These are phyloP conservation scores for Thymallus thymallus DNA, from an alignment of 2,113 vertebrate species.

Conservation along the genomic window DNA sequence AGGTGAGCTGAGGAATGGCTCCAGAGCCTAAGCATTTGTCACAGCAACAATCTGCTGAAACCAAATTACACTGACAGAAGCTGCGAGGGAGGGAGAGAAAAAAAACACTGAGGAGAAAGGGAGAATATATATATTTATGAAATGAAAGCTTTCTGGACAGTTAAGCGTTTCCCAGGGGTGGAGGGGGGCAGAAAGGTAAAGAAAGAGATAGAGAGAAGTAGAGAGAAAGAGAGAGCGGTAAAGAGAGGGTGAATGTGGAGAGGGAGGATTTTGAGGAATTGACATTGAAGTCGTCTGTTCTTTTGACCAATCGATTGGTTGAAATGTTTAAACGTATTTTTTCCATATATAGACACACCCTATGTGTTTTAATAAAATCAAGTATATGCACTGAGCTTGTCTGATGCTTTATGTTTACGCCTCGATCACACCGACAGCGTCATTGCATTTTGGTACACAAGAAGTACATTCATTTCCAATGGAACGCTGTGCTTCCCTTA, in stretches of 20 bases:
- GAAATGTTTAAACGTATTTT: too few species aligned
- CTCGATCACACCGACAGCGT: too few species aligned
- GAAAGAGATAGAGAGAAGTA: neutral
- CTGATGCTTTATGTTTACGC: too few species aligned
- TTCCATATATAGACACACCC: too few species aligned
- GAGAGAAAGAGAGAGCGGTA: neutral
- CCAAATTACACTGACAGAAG: slow-evolving; percentile 47
- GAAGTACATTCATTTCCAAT: too few species aligned
- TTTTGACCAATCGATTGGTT: too few species aligned
- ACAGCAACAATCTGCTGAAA: slow-evolving; percentile 53
- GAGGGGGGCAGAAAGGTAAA: neutral
- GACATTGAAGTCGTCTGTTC: slow-evolving; percentile 46
- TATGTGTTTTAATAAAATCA: too few species aligned
- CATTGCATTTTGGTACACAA: too few species aligned
- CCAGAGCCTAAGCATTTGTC: slow-evolving; percentile 60
- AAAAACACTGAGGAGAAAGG: slow-evolving; percentile 34
- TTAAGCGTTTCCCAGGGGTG: slow-evolving; percentile 15
- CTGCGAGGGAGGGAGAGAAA: slow-evolving; percentile 39
- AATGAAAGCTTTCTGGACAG: slow-evolving; percentile 45
- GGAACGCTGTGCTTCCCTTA: too few species aligned
- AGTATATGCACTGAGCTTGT: too few species aligned
- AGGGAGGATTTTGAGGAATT: slow-evolving; percentile 9
- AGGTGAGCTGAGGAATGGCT: slow-evolving; percentile 59
- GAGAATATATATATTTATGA: slow-evolving; percentile 38
- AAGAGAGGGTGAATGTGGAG: neutral